A percentile compares a stretch with the other conserved stretches of the same genome.
Evolutionary conservation across 2,113 vertebrate species (phyloP).

Genomic region (Emydura subglobosa): DNA sequence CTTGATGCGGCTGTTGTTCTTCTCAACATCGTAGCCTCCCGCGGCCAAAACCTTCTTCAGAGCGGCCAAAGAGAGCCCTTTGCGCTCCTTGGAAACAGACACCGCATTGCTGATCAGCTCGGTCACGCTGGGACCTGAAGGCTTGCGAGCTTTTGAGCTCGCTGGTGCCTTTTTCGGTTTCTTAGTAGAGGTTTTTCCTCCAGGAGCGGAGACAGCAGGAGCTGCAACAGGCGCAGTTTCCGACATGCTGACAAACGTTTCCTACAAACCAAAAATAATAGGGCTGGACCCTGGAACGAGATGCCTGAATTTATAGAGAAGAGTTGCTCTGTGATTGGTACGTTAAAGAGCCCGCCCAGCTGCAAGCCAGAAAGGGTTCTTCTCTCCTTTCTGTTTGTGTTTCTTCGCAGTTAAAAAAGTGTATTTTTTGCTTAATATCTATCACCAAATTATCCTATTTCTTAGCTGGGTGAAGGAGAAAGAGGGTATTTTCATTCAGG

Average conservation of each 20-base stretch:
- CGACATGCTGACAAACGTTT: neutral
- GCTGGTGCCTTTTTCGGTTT: slow-evolving; percentile 64
- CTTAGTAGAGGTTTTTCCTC: slow-evolving; percentile 60
- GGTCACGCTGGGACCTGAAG: slow-evolving; percentile 52
- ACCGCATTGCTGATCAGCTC: neutral
- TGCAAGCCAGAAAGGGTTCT: neutral
- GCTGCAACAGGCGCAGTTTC: neutral
- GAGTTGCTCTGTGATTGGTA: slow-evolving; percentile 73
- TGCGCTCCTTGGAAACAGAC: neutral
- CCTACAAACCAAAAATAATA: neutral
- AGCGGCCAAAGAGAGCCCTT: neutral
- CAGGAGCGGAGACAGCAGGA: neutral
- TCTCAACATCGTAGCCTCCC: slow-evolving; percentile 79
- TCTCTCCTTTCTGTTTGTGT: slow-evolving; percentile 29
- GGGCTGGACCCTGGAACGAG: neutral
- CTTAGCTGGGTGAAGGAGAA: neutral
- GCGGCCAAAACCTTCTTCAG: slow-evolving; percentile 43
- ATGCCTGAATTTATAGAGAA: slow-evolving; percentile 71
- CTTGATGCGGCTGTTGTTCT: slow-evolving; percentile 80
- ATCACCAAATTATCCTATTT: neutral
- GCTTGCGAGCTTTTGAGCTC: slow-evolving; percentile 46
- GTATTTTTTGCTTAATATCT: slow-evolving; percentile 16
- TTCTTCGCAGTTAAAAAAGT: slow-evolving; percentile 56
- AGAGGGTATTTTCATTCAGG: fast-evolving
- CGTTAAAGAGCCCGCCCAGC: neutral